Evolutionary conservation across 1,140 invertebrate genomes (phyloP), one percentile per base, ranked within the genome.

Genomic region (Cherax quadricarinatus): DNA sequence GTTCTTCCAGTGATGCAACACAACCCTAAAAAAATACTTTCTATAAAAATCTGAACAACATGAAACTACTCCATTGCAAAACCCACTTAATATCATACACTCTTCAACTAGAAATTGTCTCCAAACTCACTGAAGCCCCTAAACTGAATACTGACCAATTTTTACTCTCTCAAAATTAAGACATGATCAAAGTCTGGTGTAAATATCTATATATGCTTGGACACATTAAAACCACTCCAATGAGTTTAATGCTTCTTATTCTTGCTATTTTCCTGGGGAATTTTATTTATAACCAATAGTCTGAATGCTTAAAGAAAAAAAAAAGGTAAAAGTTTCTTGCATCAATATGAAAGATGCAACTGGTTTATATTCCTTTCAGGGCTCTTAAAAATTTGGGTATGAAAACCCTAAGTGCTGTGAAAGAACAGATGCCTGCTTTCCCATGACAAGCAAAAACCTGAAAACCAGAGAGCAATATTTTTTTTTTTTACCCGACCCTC

Each of bases 131-230:
- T 41, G 30, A 41, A 41, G 30, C 30, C 30, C 30, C 30, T 41
- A 41, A 41, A 41, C 30, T 41, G 30, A 41, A 41, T 41, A 41
- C 30, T 41, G 30, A 41, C 30, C 30, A 41, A 41, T 41, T 41
- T 41, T 41, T 41, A 41, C 30, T 41, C 30, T 41, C 30, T 41
- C 30, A 41, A 41, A 41, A 41, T 41, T 41, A 41, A 41, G 2
- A 41, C 30, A 41, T 41, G 30, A 41, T 41, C 30, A 41, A 41
- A 41, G 30, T 41, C 30, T 1, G 30, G 30, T 73, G 70, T 70
- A 41, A 85, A 60, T 60, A 85, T 83, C 57, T 57, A 83, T 12
- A 57, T 83, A 51, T 83, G 81, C 81, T 51, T 83, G 81, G 51
- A 83, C 57, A 83, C 81, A 83, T 83, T 21, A 57, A 83, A n/a